Evolutionary conservation across 2,888 invertebrate genomes (phyloP), one percentile per base, ranked within the genome.

Genomic region (Erebia ligea): DNA sequence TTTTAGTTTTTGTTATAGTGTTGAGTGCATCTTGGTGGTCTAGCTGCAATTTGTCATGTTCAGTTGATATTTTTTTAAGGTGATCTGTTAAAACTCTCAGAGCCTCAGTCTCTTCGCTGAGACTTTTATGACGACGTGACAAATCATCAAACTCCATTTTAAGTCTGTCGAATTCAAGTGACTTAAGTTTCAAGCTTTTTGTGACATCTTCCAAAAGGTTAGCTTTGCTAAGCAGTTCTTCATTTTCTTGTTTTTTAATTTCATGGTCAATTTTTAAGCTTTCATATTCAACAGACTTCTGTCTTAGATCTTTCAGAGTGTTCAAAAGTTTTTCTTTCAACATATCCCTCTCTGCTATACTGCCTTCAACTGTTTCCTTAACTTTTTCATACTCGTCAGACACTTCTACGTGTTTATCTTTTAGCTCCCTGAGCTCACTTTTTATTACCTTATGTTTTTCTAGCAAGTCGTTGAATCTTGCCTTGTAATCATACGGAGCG

Each of bases 401-500:
- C 0, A 94, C 84, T 74, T 94, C 93, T 75, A 94, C 89, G 71
- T 94, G 88, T 75, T 92, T 92, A 56, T 94, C 94, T 78, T 92
- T 89, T 50, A 95, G 82, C 19, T 92, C 90, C 58, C 86, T 93
- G 71, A 92, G 89, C 78, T 95, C 94, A 65, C 84, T 86, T 79
- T 94, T 95, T 13, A 95, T 84, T 0, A 77, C 82, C 75, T 94
- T 94, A 76, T 95, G 93, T 82, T 95, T 95, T 71, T 95, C 95
- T 17, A 92, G 82, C 65, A 96, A 87, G 77, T 95, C 94, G 79
- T 94, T 89, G 76, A 95, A 95, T 65, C 96, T 94, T 42, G 95
- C 95, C 84, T 96, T 95, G 75, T 94, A 95, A 80, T 95, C 95
- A 84, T 95, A 95, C 0, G 95, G 91, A 9, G 95, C 91, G 64